Conservation (phyloP, 2,888 invertebrate species). For the Acanthosepion pharaonis region DNA sequence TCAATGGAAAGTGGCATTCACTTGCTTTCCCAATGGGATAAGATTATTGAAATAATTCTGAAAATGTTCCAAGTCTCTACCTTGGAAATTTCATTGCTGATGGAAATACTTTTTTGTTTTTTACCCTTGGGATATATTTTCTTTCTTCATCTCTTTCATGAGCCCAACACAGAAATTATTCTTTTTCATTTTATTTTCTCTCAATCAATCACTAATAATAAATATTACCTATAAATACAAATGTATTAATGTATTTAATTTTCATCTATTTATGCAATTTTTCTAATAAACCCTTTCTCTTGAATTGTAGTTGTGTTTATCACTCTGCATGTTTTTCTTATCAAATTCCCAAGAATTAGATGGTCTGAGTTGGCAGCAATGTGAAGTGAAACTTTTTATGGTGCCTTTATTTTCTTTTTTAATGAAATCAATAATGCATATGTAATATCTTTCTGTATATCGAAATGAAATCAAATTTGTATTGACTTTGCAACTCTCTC, state of each 20-base stretch:
- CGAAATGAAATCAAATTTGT: too few relatives aligned
- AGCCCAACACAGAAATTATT: background rate
- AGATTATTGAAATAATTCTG: background rate
- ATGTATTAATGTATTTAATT: too few relatives aligned
- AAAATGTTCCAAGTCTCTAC: background rate
- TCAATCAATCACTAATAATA: background rate
- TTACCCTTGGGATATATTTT: background rate
- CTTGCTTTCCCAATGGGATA: background rate
- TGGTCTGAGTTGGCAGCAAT: too few relatives aligned
- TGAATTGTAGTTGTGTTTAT: background rate
- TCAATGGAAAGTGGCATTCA: background rate
- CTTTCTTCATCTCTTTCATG: background rate
- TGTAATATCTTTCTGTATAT: too few relatives aligned
- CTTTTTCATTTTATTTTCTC: background rate
- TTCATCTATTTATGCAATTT: background rate
- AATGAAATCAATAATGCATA: too few relatives aligned
- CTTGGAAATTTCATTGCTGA: background rate
- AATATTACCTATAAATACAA: too few relatives aligned
- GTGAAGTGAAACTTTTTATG: background rate
- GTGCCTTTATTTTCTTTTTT: background rate
- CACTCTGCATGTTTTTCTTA: background rate
- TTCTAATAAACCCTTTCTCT: background rate
- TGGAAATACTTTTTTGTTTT: background rate
- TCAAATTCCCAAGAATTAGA: background rate
- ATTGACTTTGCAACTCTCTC: too few relatives aligned